phyloP scores from a whole-genome alignment of 2,888 invertebrate genomes.

The Cheilosia vulpina region DNA sequence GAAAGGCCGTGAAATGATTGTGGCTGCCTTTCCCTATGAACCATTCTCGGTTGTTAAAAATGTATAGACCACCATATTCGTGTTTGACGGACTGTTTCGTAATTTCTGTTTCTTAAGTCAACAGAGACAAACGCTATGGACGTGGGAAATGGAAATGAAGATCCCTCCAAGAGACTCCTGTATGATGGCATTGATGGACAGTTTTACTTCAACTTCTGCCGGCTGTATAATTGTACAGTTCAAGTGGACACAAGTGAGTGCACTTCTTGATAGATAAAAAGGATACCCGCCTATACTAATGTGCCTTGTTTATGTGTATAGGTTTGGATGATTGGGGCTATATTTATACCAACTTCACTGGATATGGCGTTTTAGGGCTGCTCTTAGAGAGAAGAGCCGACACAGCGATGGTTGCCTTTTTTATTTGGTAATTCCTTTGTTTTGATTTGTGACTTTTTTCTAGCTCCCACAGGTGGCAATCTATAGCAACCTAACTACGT shows the following conservation, averaged over 20 bases:
- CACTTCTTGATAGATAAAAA: too few relatives aligned
- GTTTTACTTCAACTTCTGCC: conserved; percentile 81
- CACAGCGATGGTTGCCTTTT: conserved; percentile 80
- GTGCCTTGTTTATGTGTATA: conserved; percentile 8
- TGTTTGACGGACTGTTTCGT: background rate
- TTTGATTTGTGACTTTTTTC: background rate
- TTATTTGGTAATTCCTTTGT: conserved; percentile 78
- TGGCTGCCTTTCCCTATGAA: conserved; percentile 80
- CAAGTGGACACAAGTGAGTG: conserved; percentile 80
- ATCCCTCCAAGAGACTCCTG: conserved; percentile 63
- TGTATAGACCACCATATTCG: conserved; percentile 51
- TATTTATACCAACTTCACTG: conserved; percentile 87
- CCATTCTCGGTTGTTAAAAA: conserved; percentile 80
- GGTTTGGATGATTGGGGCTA: conserved; percentile 88
- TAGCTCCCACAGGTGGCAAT: too few relatives aligned
- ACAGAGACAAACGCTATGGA: conserved; percentile 75
- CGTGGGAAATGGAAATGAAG: conserved; percentile 65
- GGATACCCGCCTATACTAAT: too few relatives aligned
- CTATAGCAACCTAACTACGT: too few relatives aligned
- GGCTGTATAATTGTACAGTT: conserved; percentile 83
- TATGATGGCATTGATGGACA: conserved; percentile 86
- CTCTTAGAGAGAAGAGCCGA: conserved; percentile 87
- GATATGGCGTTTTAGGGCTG: conserved; percentile 87
- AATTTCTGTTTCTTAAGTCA: conserved; percentile 59
- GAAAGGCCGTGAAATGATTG: conserved; percentile 79